Evolutionary conservation across 2,113 vertebrate species (phyloP), one percentile per base, ranked within the genome.

Genomic region (Myxocyprinus asiaticus): DNA sequence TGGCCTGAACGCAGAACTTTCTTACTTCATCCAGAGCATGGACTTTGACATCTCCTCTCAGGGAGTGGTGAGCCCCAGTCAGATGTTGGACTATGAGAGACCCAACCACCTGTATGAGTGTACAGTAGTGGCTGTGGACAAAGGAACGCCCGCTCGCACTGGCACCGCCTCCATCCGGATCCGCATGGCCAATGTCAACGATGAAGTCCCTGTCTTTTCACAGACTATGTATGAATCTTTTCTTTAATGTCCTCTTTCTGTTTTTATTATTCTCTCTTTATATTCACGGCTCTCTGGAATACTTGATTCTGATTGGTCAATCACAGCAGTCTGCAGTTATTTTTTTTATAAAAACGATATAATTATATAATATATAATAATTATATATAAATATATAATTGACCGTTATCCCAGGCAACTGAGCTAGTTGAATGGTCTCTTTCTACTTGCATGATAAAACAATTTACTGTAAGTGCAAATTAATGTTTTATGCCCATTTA

Each of bases 91-190:
- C 90, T 96, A 94, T 63, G 96, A 97, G 88, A 89, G 93, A 63
- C 88, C 92, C 56, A 95, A 95, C 89, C 95, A 96, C 79, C 89
- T 94, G 90, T 97, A 96, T 4, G 95, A 97, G 88, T 97, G 96
- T 48, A 92, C 94, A 78, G 94, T 96, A 83, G 91, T 95, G 2
- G 96, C 94, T 0, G 93, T 96, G 63, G 96, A 97, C 53, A 92
- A 88, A 47, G 96, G 96, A 33, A 89, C 86, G 0, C 94, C 94
- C 0, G 89, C 95, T 11, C 94, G 90, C 10, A 97, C 95, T 0
- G 95, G 96, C 59, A 95, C 95, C 0, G 94, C 96, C 0, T 94
- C 94, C 0, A 90, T 96, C 81, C 92, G 95, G 7, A 87, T 97
- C 51, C 91, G 93, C 0, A 88, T 96, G 77, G 81, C 94, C 84